Percentiles rank a stretch among this genome's conserved stretches.
These are phyloP conservation scores for Bos taurus DNA, from an alignment of 2,113 vertebrate genomes.

Conservation along the genomic window ARS-UCD2.0 NC_037336.1:95029001-95029500, in stretches of 20 bases:
- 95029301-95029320: neutral
- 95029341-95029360: neutral
- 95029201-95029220: fast-evolving
- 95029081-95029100: neutral
- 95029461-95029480: neutral
- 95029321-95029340: neutral
- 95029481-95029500: neutral
- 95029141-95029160: neutral
- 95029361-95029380: neutral
- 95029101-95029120: neutral
- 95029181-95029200: neutral
- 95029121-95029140: neutral
- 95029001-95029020: neutral
- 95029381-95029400: neutral
- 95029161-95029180: no score
- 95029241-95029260: neutral
- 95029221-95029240: no score
- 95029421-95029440: neutral
- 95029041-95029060: neutral
- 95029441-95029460: neutral
- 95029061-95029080: neutral
- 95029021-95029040: neutral
- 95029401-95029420: neutral
- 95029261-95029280: neutral
- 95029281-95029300: neutral